A percentile compares a stretch with the other conserved stretches of the same genome.
phyloP scores from a whole-genome alignment of 1,140 invertebrate genomes.

The Drosophila obscura region DNA sequence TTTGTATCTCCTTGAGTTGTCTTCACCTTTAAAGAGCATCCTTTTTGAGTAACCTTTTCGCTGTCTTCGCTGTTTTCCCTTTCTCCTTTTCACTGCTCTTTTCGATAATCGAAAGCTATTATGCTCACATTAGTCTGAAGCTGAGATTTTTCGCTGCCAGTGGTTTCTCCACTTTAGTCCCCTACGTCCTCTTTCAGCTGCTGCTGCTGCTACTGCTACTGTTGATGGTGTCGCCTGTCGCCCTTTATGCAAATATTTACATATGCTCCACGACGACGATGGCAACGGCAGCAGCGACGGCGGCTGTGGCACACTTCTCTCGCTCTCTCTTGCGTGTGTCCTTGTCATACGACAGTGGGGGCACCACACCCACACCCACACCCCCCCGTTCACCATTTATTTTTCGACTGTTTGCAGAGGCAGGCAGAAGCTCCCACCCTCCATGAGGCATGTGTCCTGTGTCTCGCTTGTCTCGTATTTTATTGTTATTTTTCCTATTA shows the following conservation, averaged over 20 bases:
- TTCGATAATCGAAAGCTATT: conserved; percentile 80
- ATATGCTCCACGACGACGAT: conserved; percentile 63
- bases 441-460: conserved; percentile 18
- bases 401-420: conserved; percentile 71
- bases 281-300: conserved; percentile 1
- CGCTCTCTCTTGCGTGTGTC: conserved; percentile 38
- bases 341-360: conserved; percentile 36
- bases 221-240: conserved; percentile 50
- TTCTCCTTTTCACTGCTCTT: not conserved
- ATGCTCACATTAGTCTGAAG: conserved; percentile 71
- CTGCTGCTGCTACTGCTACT: conserved; percentile 21
- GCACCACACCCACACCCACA: not conserved
- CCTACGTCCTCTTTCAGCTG: no score
- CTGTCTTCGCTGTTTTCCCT: not conserved
- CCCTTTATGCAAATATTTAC: conserved; percentile 74
- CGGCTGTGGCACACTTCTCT: conserved; percentile 60
- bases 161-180: no score
- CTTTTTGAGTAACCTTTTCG: not conserved
- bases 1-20: no score
- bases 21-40: no score
- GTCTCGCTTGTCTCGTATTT: conserved; percentile 68
- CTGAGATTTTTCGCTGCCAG: conserved; percentile 40
- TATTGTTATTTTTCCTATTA: conserved; percentile 83
- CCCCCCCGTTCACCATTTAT: conserved; percentile 56
- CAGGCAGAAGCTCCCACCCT: conserved; percentile 13